Percentiles rank a stretch among this genome's conserved stretches.
Evolutionary conservation across 2,797 vertebrate genomes (phyloP).

Genomic region (Apogon hyalosoma): DNA sequence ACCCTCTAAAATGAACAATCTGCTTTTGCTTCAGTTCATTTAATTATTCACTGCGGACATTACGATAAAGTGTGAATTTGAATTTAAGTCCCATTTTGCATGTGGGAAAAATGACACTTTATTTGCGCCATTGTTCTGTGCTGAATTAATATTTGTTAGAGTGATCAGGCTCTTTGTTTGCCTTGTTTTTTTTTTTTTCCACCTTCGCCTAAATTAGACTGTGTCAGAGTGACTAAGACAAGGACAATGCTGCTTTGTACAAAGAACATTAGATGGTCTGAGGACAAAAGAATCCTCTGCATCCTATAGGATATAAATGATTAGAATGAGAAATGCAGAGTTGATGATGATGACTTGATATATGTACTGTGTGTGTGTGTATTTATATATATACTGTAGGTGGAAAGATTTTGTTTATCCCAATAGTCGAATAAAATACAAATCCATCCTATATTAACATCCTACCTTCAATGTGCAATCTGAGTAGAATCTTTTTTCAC

Average conservation of each 20-base stretch:
- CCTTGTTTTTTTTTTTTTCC: constrained; percentile 37
- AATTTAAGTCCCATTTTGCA: constrained; percentile 43
- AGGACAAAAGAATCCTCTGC: constrained; percentile 32
- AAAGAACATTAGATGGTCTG: constrained; percentile 39
- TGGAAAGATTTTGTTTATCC: background rate
- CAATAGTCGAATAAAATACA: too few species aligned
- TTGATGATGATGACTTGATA: too few species aligned
- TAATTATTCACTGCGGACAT: constrained; percentile 14
- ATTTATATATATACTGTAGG: background rate
- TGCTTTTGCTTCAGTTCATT: constrained; percentile 7
- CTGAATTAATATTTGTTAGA: constrained; percentile 64
- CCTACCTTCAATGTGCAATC: background rate
- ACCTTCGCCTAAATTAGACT: constrained; percentile 53
- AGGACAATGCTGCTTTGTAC: constrained; percentile 61
- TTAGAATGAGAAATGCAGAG: too few species aligned
- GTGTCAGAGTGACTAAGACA: constrained; percentile 61
- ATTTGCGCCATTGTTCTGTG: constrained; percentile 39
- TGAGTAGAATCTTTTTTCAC: constrained; percentile 2
- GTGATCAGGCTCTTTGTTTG: constrained; percentile 59
- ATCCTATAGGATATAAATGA: background rate
- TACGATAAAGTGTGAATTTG: constrained; percentile 29
- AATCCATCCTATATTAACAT: too few species aligned
- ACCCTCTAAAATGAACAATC: background rate
- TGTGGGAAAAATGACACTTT: constrained; percentile 50
- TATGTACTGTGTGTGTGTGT: too few species aligned